Evolutionary conservation across 2,113 vertebrate species (phyloP).

Genomic region (Ovis canadensis): DNA sequence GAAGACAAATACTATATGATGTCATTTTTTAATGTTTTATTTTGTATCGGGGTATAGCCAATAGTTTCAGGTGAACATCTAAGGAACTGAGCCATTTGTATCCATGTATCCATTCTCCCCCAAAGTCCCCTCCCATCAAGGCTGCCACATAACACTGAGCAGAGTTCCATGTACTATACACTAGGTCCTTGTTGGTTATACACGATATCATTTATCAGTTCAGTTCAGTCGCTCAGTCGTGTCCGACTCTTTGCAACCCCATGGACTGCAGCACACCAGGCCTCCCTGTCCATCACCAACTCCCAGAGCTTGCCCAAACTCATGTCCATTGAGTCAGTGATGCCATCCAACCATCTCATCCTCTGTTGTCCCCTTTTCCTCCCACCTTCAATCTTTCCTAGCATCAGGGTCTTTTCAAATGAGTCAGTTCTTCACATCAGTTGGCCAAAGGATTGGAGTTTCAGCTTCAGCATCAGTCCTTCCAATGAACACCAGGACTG

Average conservation of each 20-base stretch:
- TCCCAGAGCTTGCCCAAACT: not conserved
- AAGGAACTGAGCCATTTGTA: not conserved
- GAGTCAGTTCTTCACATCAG: not conserved
- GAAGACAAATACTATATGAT: not conserved
- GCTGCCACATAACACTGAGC: not conserved
- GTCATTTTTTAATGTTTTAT: not conserved
- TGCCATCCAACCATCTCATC: not conserved
- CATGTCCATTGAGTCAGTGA: not conserved
- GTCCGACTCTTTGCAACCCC: not conserved
- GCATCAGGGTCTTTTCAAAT: not conserved
- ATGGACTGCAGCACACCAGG: not conserved
- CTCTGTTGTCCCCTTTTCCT: not conserved
- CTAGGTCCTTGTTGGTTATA: not conserved
- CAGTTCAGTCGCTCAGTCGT: not conserved
- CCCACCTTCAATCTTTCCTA: not conserved
- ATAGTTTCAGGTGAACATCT: not conserved
- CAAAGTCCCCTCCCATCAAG: not conserved
- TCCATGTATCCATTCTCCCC: not conserved
- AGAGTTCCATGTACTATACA: not conserved
- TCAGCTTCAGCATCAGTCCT: not conserved
- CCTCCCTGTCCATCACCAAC: not conserved
- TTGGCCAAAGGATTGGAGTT: not conserved
- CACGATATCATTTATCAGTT: not conserved
- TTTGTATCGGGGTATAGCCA: not conserved
- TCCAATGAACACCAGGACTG: not conserved